Evolutionary conservation across 1,140 invertebrate species (phyloP), one percentile per base, ranked within the genome.

Genomic region (Calosoma granatense): DNA sequence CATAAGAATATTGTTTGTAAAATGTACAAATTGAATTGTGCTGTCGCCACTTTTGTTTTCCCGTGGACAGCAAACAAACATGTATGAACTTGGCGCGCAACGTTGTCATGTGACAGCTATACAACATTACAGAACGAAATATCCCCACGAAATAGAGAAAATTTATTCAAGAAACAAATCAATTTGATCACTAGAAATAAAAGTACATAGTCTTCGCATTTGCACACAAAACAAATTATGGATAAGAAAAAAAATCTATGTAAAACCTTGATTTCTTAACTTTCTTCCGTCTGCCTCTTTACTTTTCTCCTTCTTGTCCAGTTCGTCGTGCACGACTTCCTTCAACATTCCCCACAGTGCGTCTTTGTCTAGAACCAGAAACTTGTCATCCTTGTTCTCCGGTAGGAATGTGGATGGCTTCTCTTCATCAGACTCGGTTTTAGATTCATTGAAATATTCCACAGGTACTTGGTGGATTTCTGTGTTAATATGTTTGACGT

Each of bases 291-390:
- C 56, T 17, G 55, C 51, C 15, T 53, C 56, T 22, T 53, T 58
- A 36, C 61, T 63, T 57, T 61, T 65, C 14, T 30, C 26, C 14
- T 30, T 30, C 14, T 30, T 30, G 36, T 61, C 61, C 1, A 66
- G 57, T 51, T 69, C 62, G 47, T 68, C 63, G 36, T 68, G 64
- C 12, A 74, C 70, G 2, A 70, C 78, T 68, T 81, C 79, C 63
- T 79, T 79, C 4, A 81, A 67, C 58, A 81, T 67, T 47, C 78
- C 77, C 80, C 80, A 81, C 22, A 81, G 63, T 59, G 74, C 74
- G 56, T 79, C 78, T 63, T 77, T 78, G 59, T 81, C 76, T 39
- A 81, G 64, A 53, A 81, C 74, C 54, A 79, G 73, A 56, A 77
- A 77, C 23, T 77, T 71, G 62, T 67, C 64, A n/a, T 74, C 74